These are phyloP conservation scores for Copsychus sechellarum DNA, from an alignment of 2,113 vertebrate genomes.

Conservation along the genomic window DNA sequence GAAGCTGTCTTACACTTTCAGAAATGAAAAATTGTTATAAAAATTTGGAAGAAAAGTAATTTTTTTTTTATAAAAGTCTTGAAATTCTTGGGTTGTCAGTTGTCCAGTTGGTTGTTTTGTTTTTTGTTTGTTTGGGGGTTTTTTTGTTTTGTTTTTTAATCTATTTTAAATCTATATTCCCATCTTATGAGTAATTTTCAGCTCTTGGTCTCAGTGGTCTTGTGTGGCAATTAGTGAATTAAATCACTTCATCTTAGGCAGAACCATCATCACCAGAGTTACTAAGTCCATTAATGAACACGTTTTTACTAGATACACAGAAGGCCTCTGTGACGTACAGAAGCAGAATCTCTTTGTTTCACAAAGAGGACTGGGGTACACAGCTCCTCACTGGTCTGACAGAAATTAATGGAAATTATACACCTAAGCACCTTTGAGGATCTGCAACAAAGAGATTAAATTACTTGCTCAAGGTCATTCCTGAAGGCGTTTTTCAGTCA, in stretches of 20 bases:
- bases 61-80: neutral
- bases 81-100: neutral
- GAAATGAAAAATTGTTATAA: neutral
- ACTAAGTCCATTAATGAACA: slow-evolving; percentile 13
- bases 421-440: neutral
- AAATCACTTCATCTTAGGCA: neutral
- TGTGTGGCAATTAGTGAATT: slow-evolving; percentile 20
- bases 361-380: neutral
- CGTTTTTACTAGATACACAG: neutral
- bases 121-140: too few relatives aligned
- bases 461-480: neutral
- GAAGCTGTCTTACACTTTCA: neutral
- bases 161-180: neutral
- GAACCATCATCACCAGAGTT: neutral
- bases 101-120: too few relatives aligned
- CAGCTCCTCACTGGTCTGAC: neutral
- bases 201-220: neutral
- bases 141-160: neutral
- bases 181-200: neutral
- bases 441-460: neutral
- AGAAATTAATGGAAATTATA: slow-evolving; percentile 38
- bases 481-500: neutral
- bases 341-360: neutral
- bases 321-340: neutral
- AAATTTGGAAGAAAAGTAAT: neutral